phyloP scores from a whole-genome alignment of 2,888 invertebrate genomes.

The Tiliacea aurago region DNA sequence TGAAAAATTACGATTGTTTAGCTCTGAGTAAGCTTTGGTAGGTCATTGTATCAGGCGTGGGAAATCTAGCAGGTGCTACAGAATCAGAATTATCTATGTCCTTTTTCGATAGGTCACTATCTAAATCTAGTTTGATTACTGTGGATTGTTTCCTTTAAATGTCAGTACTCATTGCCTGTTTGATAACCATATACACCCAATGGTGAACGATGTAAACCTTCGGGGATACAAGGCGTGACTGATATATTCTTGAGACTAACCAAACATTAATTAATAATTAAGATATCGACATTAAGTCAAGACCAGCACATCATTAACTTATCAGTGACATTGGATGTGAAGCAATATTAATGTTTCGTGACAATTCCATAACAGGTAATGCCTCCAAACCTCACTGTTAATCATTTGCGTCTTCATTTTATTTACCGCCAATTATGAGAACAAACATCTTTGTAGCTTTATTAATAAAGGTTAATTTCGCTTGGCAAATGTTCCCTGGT shows the following conservation, averaged over 20 bases:
- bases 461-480: slow-evolving; percentile 42
- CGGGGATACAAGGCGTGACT: not conserved
- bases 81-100: slow-evolving; percentile 35
- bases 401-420: slow-evolving; percentile 57
- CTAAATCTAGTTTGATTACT: slow-evolving; percentile 20
- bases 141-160: slow-evolving; percentile 30
- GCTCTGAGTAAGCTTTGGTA: slow-evolving; percentile 11
- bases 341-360: slow-evolving; percentile 68
- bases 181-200: not conserved
- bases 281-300: slow-evolving; percentile 42
- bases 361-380: slow-evolving; percentile 73
- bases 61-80: slow-evolving; percentile 38
- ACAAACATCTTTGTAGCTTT: slow-evolving; percentile 10
- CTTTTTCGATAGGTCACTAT: slow-evolving; percentile 27
- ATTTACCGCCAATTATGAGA: slow-evolving; percentile 21
- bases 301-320: slow-evolving; percentile 44
- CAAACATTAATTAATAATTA: slow-evolving; percentile 46
- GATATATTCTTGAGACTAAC: slow-evolving; percentile 4
- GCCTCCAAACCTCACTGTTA: slow-evolving; percentile 64
- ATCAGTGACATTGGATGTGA: slow-evolving; percentile 55
- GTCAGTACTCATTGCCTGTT: slow-evolving; percentile 21
- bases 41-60: slow-evolving; percentile 30
- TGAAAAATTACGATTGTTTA: slow-evolving; percentile 22
- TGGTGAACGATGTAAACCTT: not conserved
- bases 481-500: slow-evolving; percentile 10